phyloP scores from a whole-genome alignment of 2,797 vertebrate genomes.

The Platyrinchus mystaceus region DNA sequence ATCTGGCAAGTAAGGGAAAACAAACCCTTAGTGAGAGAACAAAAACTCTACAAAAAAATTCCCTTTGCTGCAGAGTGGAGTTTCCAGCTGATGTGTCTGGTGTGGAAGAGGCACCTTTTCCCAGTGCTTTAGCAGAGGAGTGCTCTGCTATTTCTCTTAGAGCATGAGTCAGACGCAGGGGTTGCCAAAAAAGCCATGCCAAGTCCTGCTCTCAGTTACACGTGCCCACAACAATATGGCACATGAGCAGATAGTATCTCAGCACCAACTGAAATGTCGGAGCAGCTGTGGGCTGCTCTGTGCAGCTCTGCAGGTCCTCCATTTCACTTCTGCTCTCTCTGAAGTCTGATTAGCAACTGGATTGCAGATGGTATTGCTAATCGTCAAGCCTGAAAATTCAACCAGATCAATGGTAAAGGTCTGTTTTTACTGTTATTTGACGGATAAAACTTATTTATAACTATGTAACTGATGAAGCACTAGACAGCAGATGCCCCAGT shows the following conservation, averaged over 20 bases:
- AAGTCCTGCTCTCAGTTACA: not conserved
- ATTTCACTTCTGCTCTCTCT: not conserved
- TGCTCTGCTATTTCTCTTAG: slow-evolving; percentile 15
- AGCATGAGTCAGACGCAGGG: not conserved
- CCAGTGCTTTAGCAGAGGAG: not conserved
- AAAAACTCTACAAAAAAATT: not conserved
- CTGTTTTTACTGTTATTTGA: not conserved
- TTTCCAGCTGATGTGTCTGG: not conserved
- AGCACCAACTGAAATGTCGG: accelerated
- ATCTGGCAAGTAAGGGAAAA: not conserved
- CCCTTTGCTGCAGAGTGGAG: not conserved
- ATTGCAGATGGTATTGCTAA: not conserved
- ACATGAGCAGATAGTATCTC: not conserved
- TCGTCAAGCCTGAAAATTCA: not conserved
- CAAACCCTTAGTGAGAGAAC: not conserved
- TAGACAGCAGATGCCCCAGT: not conserved
- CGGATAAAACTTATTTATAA: not conserved
- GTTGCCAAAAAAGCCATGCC: not conserved
- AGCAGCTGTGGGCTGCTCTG: not conserved
- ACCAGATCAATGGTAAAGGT: not conserved
- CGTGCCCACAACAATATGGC: not conserved
- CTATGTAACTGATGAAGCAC: not conserved
- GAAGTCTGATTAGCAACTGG: not conserved
- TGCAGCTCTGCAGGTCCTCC: not conserved
- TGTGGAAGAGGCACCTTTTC: not conserved